Percentiles rank a stretch among this genome's conserved stretches.
phyloP scores from a whole-genome alignment of 2,113 vertebrate species.

The Rhodinocichla rosea region DNA sequence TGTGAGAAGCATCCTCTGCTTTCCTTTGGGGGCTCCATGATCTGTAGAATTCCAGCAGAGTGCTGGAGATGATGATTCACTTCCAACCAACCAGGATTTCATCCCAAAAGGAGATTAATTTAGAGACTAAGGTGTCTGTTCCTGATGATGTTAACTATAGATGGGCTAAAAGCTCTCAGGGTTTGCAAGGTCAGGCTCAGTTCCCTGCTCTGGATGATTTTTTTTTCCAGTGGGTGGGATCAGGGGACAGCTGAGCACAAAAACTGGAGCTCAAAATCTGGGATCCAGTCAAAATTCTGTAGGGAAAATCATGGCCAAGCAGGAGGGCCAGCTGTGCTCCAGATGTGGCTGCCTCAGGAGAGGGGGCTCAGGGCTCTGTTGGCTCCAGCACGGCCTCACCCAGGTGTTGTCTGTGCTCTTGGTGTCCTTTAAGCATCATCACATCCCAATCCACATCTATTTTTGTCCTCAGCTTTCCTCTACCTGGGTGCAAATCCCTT shows the following conservation, averaged over 20 bases:
- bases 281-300: neutral
- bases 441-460: neutral
- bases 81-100: neutral
- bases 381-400: neutral
- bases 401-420: neutral
- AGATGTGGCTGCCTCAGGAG: neutral
- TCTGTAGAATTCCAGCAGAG: neutral
- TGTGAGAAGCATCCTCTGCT: neutral
- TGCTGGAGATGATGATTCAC: neutral
- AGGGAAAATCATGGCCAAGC: neutral
- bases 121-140: neutral
- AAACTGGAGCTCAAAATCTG: neutral
- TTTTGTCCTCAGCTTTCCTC: neutral
- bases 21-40: neutral
- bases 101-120: neutral
- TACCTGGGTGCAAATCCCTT: accelerated
- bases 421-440: neutral
- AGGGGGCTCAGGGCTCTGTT: neutral
- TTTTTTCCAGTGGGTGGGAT: neutral
- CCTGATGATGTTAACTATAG: neutral
- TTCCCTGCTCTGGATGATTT: neutral
- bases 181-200: neutral
- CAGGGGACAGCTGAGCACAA: neutral
- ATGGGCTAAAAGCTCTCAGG: neutral
- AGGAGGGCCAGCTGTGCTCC: neutral